Evolutionary conservation across 2,888 invertebrate genomes (phyloP).

Genomic region (Cyaniris semiargus): DNA sequence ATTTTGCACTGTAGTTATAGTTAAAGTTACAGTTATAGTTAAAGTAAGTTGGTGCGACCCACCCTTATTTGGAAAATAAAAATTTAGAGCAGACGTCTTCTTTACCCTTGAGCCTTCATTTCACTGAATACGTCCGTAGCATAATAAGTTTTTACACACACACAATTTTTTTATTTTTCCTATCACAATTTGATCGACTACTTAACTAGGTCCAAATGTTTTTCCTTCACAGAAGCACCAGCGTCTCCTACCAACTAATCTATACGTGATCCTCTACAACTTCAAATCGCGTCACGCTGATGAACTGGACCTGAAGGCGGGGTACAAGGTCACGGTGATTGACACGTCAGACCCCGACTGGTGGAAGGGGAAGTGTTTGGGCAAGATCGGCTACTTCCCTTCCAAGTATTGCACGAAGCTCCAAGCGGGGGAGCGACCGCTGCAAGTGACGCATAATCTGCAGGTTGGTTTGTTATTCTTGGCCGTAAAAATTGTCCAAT

Average conservation of each 20-base stretch:
- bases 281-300: slow-evolving; percentile 96
- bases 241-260: slow-evolving; percentile 91
- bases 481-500: background rate
- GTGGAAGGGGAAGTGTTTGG: slow-evolving; percentile 98
- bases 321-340: slow-evolving; percentile 93
- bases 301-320: slow-evolving; percentile 95
- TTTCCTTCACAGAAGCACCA: slow-evolving; percentile 85
- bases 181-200: too few relatives aligned
- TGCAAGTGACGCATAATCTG: slow-evolving; percentile 87
- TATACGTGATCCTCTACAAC: slow-evolving; percentile 97
- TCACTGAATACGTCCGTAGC: too few relatives aligned
- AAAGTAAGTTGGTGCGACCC: too few relatives aligned
- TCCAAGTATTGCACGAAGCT: slow-evolving; percentile 96
- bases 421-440: slow-evolving; percentile 92
- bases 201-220: background rate
- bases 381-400: slow-evolving; percentile 95
- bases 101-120: too few relatives aligned
- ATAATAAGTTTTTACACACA: too few relatives aligned
- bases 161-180: too few relatives aligned
- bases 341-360: slow-evolving; percentile 97
- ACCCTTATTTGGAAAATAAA: too few relatives aligned
- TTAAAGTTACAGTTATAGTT: too few relatives aligned
- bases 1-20: too few relatives aligned
- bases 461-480: slow-evolving; percentile 54
- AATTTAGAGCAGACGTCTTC: too few relatives aligned